Percentiles rank a stretch among this genome's conserved stretches.
phyloP scores from a whole-genome alignment of 2,113 vertebrate species.

The Cettia cetti region DNA sequence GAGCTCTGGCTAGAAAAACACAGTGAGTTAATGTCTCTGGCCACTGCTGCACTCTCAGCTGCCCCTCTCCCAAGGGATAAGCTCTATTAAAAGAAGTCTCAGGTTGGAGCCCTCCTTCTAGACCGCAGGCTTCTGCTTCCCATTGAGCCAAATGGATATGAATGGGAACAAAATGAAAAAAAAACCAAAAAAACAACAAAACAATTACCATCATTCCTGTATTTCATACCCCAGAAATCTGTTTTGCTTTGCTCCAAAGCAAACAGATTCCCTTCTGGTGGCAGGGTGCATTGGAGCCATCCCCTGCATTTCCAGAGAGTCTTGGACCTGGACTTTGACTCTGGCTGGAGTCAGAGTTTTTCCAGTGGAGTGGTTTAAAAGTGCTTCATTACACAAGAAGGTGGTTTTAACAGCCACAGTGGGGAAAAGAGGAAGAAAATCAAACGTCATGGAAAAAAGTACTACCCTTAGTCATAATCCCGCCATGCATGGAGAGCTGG shows the following conservation, averaged over 20 bases:
- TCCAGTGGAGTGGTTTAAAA: not conserved
- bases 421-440: not conserved
- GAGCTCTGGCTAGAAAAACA: not conserved
- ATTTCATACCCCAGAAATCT: not conserved
- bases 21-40: not conserved
- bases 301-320: not conserved
- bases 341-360: not conserved
- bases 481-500: not conserved
- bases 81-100: rapidly evolving
- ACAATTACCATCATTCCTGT: not conserved
- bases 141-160: not conserved
- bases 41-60: not conserved
- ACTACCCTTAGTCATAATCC: not conserved
- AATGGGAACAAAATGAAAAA: not conserved
- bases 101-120: not conserved
- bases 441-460: not conserved
- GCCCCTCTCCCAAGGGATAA: not conserved
- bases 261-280: not conserved
- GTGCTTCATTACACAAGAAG: not conserved
- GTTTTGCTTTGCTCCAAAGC: not conserved
- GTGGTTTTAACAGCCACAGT: not conserved
- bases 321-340: not conserved
- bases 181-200: not conserved
- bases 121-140: not conserved
- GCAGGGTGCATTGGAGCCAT: not conserved